These are phyloP conservation scores for Xyrauchen texanus DNA, from an alignment of 2,113 vertebrate genomes.

Conservation along the genomic window DNA sequence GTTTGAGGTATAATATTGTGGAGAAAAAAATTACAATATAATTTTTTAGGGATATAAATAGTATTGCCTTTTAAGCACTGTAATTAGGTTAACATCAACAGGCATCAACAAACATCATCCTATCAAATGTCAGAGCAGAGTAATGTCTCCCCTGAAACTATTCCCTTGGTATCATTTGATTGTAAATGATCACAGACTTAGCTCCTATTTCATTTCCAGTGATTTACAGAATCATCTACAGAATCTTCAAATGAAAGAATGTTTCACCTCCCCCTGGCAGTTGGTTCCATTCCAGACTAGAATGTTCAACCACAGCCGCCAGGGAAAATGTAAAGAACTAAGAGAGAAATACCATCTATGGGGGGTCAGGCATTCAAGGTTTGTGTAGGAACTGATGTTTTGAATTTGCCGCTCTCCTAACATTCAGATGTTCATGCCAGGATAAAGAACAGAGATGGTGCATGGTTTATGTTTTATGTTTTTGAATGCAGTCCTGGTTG, in stretches of 20 bases:
- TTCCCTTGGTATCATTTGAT: too few species aligned
- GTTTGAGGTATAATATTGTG: too few species aligned
- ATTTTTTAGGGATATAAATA: too few species aligned
- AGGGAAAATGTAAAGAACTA: constrained; percentile 44
- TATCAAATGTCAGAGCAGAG: too few species aligned
- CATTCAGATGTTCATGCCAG: constrained; percentile 59
- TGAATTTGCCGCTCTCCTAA: constrained; percentile 63
- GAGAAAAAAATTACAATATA: too few species aligned
- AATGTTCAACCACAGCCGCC: constrained; percentile 61
- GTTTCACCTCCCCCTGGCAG: constrained; percentile 39
- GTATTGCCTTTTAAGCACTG: too few species aligned
- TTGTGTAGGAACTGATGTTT: constrained; percentile 65
- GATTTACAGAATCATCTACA: constrained; percentile 17
- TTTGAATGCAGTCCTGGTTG: not conserved
- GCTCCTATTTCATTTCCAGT: not conserved
- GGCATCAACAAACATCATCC: too few species aligned
- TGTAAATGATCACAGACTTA: too few species aligned
- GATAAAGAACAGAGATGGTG: constrained; percentile 36
- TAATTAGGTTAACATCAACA: too few species aligned
- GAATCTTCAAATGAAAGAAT: constrained; percentile 35
- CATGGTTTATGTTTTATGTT: not conserved
- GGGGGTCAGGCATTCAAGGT: constrained; percentile 65
- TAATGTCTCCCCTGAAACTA: too few species aligned
- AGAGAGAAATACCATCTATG: constrained; percentile 36
- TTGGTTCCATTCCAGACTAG: constrained; percentile 55